Evolutionary conservation across 2,888 invertebrate species (phyloP).

Genomic region (Entomobrya proxima): DNA sequence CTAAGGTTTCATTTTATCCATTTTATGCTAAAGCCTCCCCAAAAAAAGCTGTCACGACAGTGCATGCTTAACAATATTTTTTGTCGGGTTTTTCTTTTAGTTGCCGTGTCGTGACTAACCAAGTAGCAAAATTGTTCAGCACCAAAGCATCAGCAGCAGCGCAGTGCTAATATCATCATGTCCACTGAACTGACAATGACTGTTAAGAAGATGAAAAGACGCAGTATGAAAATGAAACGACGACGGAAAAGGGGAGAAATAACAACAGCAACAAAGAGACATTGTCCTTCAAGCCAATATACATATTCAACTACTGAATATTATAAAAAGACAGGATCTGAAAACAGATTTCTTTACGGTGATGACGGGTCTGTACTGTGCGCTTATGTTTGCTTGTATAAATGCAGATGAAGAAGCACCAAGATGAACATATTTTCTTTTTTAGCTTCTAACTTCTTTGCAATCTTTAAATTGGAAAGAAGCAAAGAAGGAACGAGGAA

Average conservation of each 20-base stretch:
- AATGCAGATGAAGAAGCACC: no score
- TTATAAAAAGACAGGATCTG: no score
- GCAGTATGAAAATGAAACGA: neutral
- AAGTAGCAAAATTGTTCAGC: constrained; percentile 64
- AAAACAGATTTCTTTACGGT: no score
- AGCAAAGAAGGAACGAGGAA: constrained; percentile 23
- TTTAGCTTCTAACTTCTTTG: neutral
- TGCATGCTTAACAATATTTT: constrained; percentile 61
- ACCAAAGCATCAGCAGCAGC: constrained; percentile 46
- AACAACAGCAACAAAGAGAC: constrained; percentile 46
- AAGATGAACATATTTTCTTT: neutral
- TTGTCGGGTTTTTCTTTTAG: constrained; percentile 61
- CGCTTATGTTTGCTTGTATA: no score
- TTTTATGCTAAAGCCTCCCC: constrained; percentile 55
- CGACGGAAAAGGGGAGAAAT: constrained; percentile 10
- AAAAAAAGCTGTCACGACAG: constrained; percentile 66
- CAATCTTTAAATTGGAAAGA: neutral
- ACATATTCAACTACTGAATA: no score
- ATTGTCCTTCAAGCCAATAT: constrained; percentile 56
- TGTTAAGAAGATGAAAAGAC: no score
- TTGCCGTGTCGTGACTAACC: constrained; percentile 68
- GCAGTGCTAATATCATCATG: neutral
- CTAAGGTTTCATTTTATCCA: constrained; percentile 65
- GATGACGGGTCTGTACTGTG: no score
- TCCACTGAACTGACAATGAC: neutral